Evolutionary conservation across 2,888 invertebrate species (phyloP).

Genomic region (Diarsia rubi): DNA sequence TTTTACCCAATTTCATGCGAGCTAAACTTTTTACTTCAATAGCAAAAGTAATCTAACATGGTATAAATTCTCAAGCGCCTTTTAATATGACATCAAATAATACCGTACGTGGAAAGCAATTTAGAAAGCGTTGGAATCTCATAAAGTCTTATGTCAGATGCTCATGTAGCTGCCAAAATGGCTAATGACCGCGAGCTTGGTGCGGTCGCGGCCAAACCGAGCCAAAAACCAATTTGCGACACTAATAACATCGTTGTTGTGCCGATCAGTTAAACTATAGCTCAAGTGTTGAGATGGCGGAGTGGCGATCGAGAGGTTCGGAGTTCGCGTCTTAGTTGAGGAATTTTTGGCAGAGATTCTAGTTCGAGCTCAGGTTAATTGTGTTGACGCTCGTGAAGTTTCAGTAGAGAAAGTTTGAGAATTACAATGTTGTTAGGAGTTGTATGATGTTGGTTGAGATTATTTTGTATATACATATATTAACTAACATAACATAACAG

Average conservation of each 20-base stretch:
- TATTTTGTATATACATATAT: background rate
- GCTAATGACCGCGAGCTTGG: conserved; percentile 87
- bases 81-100: conserved; percentile 65
- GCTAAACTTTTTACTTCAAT: background rate
- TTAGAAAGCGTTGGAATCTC: conserved; percentile 75
- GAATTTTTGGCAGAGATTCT: background rate
- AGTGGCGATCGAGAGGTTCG: conserved; percentile 11
- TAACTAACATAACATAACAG: background rate
- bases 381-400: background rate
- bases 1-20: background rate
- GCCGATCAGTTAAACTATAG: conserved; percentile 66
- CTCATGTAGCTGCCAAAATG: conserved; percentile 85
- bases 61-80: conserved; percentile 18
- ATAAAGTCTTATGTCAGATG: conserved; percentile 82
- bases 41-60: background rate
- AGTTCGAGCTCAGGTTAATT: background rate
- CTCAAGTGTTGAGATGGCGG: conserved; percentile 17
- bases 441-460: background rate
- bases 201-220: conserved; percentile 84
- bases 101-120: conserved; percentile 65
- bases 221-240: conserved; percentile 89
- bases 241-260: conserved; percentile 83
- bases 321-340: background rate
- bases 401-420: background rate
- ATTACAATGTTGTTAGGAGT: background rate